Evolutionary conservation across 2,888 invertebrate species (phyloP).

Genomic region (Tanytarsus gracilentus): DNA sequence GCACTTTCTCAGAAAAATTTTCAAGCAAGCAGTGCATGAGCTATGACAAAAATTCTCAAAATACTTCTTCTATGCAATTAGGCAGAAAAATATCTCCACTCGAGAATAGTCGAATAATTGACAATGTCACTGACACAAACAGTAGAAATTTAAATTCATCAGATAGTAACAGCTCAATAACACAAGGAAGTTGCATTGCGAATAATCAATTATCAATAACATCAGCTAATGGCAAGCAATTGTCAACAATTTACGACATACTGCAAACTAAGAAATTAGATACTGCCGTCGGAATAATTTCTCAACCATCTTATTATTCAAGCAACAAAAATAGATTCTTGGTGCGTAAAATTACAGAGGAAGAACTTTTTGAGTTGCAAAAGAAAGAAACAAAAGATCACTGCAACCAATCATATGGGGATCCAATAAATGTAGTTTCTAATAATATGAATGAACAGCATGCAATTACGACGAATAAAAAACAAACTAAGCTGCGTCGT

Average conservation of each 20-base stretch:
- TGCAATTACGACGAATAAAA: no score
- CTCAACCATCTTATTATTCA: constrained; percentile 13
- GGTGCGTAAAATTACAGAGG: constrained; percentile 41
- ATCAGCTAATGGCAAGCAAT: constrained; percentile 14
- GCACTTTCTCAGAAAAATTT: constrained; percentile 39
- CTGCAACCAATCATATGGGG: neutral
- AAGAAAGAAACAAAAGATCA: constrained; percentile 1
- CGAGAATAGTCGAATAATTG: no score
- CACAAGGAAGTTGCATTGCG: constrained; percentile 21
- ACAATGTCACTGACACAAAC: constrained; percentile 4
- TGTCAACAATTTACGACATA: constrained; percentile 41
- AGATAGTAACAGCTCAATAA: constrained; percentile 21
- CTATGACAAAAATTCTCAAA: no score
- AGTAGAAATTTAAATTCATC: constrained; percentile 25
- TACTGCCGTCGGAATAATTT: no score
- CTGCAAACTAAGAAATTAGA: constrained; percentile 35
- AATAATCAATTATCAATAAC: constrained; percentile 27
- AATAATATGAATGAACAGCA: neutral
- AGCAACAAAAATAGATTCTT: constrained; percentile 38
- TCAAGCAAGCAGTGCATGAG: constrained; percentile 27
- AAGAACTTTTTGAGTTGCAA: constrained; percentile 27
- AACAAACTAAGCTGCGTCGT: constrained; percentile 35
- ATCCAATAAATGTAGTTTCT: neutral
- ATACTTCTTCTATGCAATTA: neutral
- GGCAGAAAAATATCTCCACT: no score